Conservation (phyloP, 2,888 invertebrate genomes). For the Drosophila fungiperda region DNA sequence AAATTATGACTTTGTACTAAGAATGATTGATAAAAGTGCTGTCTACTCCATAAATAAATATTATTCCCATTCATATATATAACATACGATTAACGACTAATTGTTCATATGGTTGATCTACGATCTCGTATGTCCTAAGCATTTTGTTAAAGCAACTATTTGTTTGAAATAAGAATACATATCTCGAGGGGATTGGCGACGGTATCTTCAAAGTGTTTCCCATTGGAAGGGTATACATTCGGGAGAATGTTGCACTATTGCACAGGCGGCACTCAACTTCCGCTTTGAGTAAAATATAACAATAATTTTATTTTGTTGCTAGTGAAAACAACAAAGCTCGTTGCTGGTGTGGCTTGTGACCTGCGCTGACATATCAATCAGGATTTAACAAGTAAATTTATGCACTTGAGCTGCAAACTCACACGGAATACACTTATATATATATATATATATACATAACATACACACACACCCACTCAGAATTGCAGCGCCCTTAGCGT, state of each 20-base stretch:
- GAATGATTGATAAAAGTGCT: not conserved
- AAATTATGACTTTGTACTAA: not conserved
- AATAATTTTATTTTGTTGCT: constrained; percentile 45
- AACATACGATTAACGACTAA: too few relatives aligned
- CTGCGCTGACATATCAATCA: constrained; percentile 80
- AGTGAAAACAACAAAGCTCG: constrained; percentile 36
- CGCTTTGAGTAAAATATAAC: constrained; percentile 36
- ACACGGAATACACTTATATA: constrained; percentile 7
- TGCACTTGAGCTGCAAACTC: constrained; percentile 71
- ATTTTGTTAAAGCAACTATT: not conserved
- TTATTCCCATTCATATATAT: too few relatives aligned
- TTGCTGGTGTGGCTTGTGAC: constrained; percentile 27
- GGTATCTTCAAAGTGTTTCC: not conserved
- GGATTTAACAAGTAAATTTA: constrained; percentile 81
- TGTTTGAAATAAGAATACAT: not conserved
- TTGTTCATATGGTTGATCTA: too few relatives aligned
- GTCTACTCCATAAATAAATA: not conserved
- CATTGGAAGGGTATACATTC: not conserved
- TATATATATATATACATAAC: constrained; percentile 6
- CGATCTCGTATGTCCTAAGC: not conserved
- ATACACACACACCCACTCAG: constrained; percentile 6
- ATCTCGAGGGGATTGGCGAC: not conserved
- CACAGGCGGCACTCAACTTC: constrained; percentile 28
- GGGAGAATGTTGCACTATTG: constrained; percentile 22
- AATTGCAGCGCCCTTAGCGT: constrained; percentile 29